These are phyloP conservation scores for Aviceda subcristata DNA, from an alignment of 2,113 vertebrate genomes.

Conservation along the genomic window DNA sequence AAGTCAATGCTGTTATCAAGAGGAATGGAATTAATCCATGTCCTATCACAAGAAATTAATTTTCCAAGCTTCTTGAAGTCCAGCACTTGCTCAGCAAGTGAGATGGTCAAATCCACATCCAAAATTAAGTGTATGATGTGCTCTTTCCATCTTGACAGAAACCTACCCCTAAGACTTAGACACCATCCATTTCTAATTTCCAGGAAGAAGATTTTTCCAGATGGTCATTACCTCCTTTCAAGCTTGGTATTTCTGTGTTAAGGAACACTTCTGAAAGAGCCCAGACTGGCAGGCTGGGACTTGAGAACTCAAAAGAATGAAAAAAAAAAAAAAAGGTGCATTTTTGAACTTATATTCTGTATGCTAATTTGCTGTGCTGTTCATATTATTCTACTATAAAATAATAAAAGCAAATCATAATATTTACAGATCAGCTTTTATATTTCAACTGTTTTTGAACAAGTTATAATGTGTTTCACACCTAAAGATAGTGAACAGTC, in stretches of 20 bases:
- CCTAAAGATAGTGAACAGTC: background rate
- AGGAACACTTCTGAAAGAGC: background rate
- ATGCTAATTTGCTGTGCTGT: slow-evolving; percentile 4
- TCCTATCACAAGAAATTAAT: background rate
- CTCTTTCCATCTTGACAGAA: background rate
- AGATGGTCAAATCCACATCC: background rate
- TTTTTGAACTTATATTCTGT: background rate
- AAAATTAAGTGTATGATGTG: background rate
- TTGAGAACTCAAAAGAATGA: background rate
- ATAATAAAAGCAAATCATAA: slow-evolving; percentile 31
- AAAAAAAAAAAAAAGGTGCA: background rate
- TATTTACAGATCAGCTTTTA: background rate
- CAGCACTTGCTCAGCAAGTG: background rate
- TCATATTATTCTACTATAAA: slow-evolving; percentile 2
- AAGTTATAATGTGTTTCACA: slow-evolving; percentile 9
- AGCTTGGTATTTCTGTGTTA: background rate
- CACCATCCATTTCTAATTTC: background rate
- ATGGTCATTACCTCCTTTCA: background rate
- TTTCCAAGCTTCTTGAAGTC: background rate
- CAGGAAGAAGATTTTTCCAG: background rate
- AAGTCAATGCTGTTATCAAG: background rate
- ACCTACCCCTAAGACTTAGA: background rate
- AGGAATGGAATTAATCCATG: background rate
- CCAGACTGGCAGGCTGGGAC: background rate
- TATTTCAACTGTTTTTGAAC: background rate